Conservation (phyloP, 2,888 invertebrate genomes). For the Bellardia bayeri region DNA sequence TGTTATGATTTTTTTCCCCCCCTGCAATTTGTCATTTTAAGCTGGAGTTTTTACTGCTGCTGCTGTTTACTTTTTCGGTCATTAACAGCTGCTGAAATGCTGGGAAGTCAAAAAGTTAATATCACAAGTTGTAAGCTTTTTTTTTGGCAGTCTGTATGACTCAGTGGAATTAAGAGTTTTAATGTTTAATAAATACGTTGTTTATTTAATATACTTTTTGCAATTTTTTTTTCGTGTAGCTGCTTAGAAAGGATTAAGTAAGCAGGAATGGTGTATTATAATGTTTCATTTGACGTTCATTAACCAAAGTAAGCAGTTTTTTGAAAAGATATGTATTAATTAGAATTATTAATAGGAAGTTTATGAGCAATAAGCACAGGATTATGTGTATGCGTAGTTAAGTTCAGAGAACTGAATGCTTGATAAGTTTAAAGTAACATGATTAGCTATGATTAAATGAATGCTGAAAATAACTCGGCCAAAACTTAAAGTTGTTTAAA, state of each 20-base stretch:
- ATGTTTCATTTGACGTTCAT: background rate
- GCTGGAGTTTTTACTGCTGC: conserved; percentile 22
- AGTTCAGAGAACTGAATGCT: background rate
- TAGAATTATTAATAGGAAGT: background rate
- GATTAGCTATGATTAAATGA: background rate
- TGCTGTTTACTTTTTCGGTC: conserved; percentile 63
- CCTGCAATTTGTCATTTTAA: conserved; percentile 61
- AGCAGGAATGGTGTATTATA: background rate
- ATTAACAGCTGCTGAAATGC: conserved; percentile 69
- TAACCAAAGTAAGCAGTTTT: conserved; percentile 17
- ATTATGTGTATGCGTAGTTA: background rate
- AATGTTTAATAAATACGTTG: conserved; percentile 20
- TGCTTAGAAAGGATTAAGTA: conserved; percentile 48
- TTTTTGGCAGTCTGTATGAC: conserved; percentile 15
- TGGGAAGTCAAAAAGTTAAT: conserved; percentile 67
- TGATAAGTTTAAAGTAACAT: background rate
- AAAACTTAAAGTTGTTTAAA: too few species aligned
- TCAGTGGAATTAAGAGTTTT: conserved; percentile 6
- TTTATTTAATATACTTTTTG: conserved; percentile 34
- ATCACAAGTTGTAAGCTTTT: conserved; percentile 42
- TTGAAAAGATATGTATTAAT: conserved; percentile 1
- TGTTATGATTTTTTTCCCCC: conserved; percentile 43
- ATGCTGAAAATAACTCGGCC: background rate
- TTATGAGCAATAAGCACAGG: background rate
- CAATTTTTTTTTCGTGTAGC: background rate